Evolutionary conservation across 2,113 vertebrate genomes (phyloP), one percentile per base, ranked within the genome.

Genomic region (Myotis brandtii): DNA sequence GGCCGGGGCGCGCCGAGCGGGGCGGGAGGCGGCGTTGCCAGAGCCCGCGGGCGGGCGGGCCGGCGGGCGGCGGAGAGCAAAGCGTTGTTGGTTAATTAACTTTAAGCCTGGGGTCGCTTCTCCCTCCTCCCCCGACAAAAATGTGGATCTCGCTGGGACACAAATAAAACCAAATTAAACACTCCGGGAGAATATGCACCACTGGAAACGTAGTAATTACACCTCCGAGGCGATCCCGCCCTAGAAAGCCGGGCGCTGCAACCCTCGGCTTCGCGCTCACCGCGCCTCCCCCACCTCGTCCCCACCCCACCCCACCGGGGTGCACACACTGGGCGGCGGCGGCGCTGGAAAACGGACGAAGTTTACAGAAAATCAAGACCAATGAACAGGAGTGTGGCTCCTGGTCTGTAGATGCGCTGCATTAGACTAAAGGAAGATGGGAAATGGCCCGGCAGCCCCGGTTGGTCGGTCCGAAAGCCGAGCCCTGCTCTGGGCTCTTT

Each of bases 151-250:
- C 46, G 20, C 67, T 93, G 96, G 79, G 93, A 96, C 87, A 95
- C 69, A 89, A 90, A 97, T 96, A 72, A 95, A 90, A 93, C 48
- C 66, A 93, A 69, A 67, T 96, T 90, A 96, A 97, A 94, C 94
- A 95, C 96, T 97, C 85, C 86, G 66, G 93, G 95, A 96, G 73
- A 92, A 66, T 94, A 95, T 32, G 76, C 73, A 69, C 18, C 76
- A 79, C 21, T 48, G 75, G 87, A 95, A 96, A 97, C 34, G 9
- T 91, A 76, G 88, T 95, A 97, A 98, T 98, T 97, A 97, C 91
- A 91, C 94, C 85, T 95, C 81, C 0, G 52, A 96, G 79, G 91
- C 30, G 37, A 91, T 92, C 30, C 86, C 12, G 82, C 96, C 89
- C 96, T 75, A 62, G 88, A 93, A 95, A 97, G 82, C 86, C 43